Percentiles rank a stretch among this genome's conserved stretches.
phyloP scores from a whole-genome alignment of 2,888 invertebrate genomes.

The Drosophila mimetica region DNA sequence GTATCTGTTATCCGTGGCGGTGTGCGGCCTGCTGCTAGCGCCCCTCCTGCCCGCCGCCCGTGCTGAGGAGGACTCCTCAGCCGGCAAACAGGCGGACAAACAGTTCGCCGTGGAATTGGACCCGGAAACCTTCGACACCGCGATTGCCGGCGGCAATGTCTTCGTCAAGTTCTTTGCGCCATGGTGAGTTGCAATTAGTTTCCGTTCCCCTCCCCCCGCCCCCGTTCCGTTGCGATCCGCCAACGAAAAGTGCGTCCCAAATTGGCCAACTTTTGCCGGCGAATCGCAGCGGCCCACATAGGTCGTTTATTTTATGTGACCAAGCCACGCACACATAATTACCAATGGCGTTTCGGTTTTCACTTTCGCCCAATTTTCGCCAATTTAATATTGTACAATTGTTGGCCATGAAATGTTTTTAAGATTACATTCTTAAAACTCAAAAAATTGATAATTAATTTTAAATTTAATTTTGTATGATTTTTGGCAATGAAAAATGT shows the following conservation, averaged over 20 bases:
- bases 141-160: constrained; percentile 88
- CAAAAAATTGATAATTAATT: too few relatives aligned
- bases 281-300: constrained; percentile 32
- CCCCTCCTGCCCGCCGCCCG: constrained; percentile 33
- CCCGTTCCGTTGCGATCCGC: neutral
- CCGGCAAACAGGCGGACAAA: constrained; percentile 57
- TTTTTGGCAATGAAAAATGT: too few relatives aligned
- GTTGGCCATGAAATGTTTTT: too few relatives aligned
- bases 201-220: too few relatives aligned
- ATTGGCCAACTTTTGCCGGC: constrained; percentile 23
- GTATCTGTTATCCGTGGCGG: constrained; percentile 53
- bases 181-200: constrained; percentile 86
- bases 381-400: too few relatives aligned
- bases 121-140: constrained; percentile 87
- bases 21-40: constrained; percentile 51
- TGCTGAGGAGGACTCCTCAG: constrained; percentile 32
- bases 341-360: constrained; percentile 6
- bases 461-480: too few relatives aligned
- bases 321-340: constrained; percentile 36
- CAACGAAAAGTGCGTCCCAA: constrained; percentile 4
- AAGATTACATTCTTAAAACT: too few relatives aligned
- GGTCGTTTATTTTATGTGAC: constrained; percentile 11
- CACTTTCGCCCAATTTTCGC: constrained; percentile 1
- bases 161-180: constrained; percentile 93
- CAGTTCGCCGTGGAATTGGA: constrained; percentile 85